Conservation (phyloP, 92 coral and sea anemone genomes). For the Pocillopora grandis region DNA sequence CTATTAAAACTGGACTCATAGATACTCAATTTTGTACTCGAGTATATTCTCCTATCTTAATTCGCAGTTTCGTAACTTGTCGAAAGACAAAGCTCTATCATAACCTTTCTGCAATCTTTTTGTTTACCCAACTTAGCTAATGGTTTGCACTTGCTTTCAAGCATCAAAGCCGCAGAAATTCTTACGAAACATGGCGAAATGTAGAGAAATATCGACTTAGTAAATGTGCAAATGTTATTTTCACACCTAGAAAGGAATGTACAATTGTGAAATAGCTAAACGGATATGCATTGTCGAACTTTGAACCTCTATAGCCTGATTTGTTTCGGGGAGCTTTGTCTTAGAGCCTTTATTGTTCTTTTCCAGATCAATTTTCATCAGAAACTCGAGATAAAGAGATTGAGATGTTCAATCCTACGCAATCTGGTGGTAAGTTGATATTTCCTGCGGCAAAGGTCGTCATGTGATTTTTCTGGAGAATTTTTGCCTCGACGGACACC, state of each 20-base stretch:
- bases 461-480: too few relatives aligned
- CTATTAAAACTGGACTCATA: not conserved
- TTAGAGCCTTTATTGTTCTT: not conserved
- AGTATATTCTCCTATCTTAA: not conserved
- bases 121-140: not conserved
- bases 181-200: not conserved
- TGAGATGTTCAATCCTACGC: conserved; percentile 19
- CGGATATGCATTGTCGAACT: conserved; percentile 2
- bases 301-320: not conserved
- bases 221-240: not conserved
- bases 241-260: not conserved
- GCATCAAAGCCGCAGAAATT: not conserved
- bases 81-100: not conserved
- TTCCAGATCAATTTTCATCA: conserved; percentile 33
- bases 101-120: not conserved
- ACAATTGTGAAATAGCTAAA: not conserved
- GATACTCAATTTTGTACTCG: not conserved
- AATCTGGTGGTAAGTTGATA: conserved; percentile 20
- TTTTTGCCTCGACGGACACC: too few relatives aligned
- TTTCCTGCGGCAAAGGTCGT: too few relatives aligned
- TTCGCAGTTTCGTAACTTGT: not conserved
- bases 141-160: not conserved
- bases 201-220: not conserved
- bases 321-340: not conserved
- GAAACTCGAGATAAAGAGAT: conserved; percentile 34